Evolutionary conservation across 2,888 invertebrate genomes (phyloP).

Genomic region (Neuroscelio doddi): DNA sequence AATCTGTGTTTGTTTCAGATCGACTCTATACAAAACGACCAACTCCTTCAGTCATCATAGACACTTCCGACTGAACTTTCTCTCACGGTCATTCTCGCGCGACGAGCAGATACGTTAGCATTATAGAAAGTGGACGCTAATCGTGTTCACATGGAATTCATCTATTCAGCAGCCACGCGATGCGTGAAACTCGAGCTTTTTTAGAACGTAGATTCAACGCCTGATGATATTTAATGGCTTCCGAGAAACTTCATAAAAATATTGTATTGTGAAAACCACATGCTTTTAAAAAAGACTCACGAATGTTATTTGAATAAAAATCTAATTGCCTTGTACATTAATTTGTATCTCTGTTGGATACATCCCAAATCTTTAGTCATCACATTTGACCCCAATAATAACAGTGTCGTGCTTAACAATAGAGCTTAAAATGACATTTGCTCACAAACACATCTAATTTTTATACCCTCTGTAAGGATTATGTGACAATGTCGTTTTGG

Average conservation of each 20-base stretch:
- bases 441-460: no score
- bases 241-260: conserved; percentile 39
- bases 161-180: conserved; percentile 43
- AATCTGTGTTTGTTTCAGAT: not conserved
- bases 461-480: no score
- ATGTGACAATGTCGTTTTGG: no score
- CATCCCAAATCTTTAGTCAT: no score
- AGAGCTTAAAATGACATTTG: no score
- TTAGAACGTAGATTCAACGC: conserved; percentile 41
- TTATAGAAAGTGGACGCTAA: conserved; percentile 61
- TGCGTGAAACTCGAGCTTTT: conserved; percentile 42
- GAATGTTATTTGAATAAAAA: conserved; percentile 32
- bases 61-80: conserved; percentile 52
- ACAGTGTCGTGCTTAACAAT: no score
- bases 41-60: conserved; percentile 18
- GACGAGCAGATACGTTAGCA: conserved; percentile 46
- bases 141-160: conserved; percentile 43
- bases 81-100: conserved; percentile 60
- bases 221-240: conserved; percentile 42
- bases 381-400: no score
- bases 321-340: conserved; percentile 11
- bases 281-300: not conserved
- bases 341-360: no score
- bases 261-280: conserved; percentile 23
- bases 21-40: not conserved